Percentiles rank a stretch among this genome's conserved stretches.
Evolutionary conservation across 2,797 vertebrate species (phyloP).

Genomic region (Danio tinwini): DNA sequence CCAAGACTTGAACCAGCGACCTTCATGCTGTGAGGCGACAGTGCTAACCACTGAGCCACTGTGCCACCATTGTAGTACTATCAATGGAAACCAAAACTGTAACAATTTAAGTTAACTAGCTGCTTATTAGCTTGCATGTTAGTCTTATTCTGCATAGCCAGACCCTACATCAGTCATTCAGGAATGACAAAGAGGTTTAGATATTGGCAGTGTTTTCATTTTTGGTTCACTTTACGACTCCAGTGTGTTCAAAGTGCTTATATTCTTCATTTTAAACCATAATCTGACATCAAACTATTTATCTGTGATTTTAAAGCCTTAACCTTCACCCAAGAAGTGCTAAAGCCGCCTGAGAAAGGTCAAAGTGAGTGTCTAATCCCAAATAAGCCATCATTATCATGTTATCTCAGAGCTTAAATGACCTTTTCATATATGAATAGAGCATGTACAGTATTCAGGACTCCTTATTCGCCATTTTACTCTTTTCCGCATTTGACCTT

Average conservation of each 20-base stretch:
- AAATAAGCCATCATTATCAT: conserved; percentile 21
- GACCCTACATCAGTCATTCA: no score
- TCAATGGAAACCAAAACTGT: no score
- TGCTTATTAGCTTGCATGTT: no score
- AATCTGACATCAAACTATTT: neutral
- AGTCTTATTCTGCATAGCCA: no score
- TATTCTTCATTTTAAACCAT: neutral
- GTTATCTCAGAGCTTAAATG: conserved; percentile 26
- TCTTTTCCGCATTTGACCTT: conserved; percentile 26
- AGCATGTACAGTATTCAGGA: neutral
- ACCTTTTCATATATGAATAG: conserved; percentile 21
- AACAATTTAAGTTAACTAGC: no score
- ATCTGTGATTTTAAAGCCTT: neutral
- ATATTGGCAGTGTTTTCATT: no score
- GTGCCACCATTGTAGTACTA: no score
- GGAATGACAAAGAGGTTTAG: no score
- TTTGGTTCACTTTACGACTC: no score
- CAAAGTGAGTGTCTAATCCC: conserved; percentile 45
- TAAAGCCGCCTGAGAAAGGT: conserved; percentile 41
- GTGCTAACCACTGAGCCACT: no score
- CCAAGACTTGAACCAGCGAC: neutral
- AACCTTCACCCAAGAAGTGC: neutral
- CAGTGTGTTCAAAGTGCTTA: no score
- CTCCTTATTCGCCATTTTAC: neutral
- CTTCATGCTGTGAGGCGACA: no score